Percentiles rank a stretch among this genome's conserved stretches.
Evolutionary conservation across 2,113 vertebrate genomes (phyloP).

Genomic region (Mormoops blainvillei): DNA sequence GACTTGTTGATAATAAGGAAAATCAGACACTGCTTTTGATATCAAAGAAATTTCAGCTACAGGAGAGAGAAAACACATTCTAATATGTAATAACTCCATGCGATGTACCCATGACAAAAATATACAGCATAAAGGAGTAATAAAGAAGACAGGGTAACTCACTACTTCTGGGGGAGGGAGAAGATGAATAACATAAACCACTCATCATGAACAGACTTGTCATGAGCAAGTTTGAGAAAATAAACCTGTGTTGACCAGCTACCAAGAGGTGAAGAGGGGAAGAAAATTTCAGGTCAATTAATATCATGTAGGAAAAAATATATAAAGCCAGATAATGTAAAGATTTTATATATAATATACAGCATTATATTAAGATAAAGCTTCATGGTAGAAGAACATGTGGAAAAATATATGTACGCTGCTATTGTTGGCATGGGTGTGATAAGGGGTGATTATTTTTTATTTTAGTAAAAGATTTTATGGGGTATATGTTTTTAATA

Average conservation of each 20-base stretch:
- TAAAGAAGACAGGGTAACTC: background rate
- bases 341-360: background rate
- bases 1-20: background rate
- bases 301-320: background rate
- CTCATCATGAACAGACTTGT: background rate
- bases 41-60: background rate
- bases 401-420: background rate
- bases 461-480: background rate
- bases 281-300: background rate
- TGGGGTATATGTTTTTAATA: background rate
- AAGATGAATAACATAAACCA: background rate
- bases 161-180: accelerated
- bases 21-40: background rate
- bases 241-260: background rate
- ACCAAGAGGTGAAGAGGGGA: background rate
- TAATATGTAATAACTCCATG: background rate
- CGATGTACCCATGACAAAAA: background rate
- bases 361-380: background rate
- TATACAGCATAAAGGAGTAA: background rate
- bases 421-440: background rate
- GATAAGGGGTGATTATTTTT: background rate
- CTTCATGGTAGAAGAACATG: background rate
- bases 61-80: background rate
- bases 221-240: background rate
- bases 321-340: background rate